A percentile compares a stretch with the other conserved stretches of the same genome.
These are phyloP conservation scores for Drosophila meridiana DNA, from an alignment of 2,888 invertebrate genomes.

Conservation along the genomic window DNA sequence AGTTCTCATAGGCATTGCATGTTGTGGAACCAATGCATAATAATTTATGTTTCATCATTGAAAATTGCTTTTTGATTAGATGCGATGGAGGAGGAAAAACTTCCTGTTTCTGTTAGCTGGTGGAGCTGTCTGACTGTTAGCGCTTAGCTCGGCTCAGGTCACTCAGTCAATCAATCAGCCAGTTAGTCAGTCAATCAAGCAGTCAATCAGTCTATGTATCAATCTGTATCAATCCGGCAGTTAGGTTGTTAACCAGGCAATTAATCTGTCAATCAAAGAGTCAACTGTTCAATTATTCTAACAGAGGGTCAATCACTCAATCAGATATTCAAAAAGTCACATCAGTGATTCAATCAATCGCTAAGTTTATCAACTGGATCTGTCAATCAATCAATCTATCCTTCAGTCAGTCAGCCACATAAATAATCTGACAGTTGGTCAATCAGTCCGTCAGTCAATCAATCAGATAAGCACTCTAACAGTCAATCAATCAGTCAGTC, in stretches of 20 bases:
- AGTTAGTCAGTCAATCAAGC: background rate
- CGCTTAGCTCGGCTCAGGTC: background rate
- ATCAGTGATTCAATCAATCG: background rate
- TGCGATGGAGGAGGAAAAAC: background rate
- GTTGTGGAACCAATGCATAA: background rate
- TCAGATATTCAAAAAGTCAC: too few relatives aligned
- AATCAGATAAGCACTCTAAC: background rate
- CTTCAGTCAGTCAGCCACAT: background rate
- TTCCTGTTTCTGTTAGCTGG: background rate
- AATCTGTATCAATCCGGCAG: background rate
- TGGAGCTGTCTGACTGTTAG: background rate
- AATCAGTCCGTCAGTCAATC: background rate
- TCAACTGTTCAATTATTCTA: too few relatives aligned
- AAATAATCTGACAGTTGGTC: too few relatives aligned
- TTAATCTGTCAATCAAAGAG: too few relatives aligned
- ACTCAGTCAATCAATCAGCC: background rate
- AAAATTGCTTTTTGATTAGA: conserved; percentile 6
- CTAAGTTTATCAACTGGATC: background rate
- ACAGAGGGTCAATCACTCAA: too few relatives aligned
- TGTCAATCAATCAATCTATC: background rate
- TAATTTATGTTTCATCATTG: conserved; percentile 8
- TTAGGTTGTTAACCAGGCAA: too few relatives aligned
- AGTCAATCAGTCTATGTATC: background rate
- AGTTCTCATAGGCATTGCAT: background rate
- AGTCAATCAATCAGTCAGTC: background rate